phyloP scores from a whole-genome alignment of 1,140 invertebrate genomes.

The Sweltsa coloradensis region DNA sequence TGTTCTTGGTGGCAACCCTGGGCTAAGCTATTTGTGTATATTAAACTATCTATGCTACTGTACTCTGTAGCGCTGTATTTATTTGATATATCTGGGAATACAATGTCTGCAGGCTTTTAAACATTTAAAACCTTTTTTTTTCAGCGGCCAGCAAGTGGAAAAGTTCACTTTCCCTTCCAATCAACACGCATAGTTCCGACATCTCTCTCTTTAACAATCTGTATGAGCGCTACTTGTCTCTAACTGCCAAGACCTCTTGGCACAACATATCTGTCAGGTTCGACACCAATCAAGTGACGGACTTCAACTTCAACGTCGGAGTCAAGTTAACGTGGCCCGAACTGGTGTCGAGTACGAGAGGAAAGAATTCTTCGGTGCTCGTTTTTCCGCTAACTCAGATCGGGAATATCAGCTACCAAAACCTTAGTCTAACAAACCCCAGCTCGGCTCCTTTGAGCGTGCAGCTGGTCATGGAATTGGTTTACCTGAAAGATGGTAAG shows the following conservation, averaged over 20 bases:
- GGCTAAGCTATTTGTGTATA: too few relatives aligned
- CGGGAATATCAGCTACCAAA: conserved; percentile 55
- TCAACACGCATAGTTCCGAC: conserved; percentile 46
- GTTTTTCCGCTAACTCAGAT: conserved; percentile 73
- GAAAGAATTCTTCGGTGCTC: too few relatives aligned
- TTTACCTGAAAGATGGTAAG: conserved; percentile 27
- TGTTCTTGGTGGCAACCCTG: too few relatives aligned
- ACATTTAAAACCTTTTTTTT: too few relatives aligned
- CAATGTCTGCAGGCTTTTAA: too few relatives aligned
- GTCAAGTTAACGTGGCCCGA: conserved; percentile 6
- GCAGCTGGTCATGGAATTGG: conserved; percentile 47
- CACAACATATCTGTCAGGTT: too few relatives aligned
- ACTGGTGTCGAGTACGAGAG: conserved; percentile 28
- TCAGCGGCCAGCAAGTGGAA: conserved; percentile 55
- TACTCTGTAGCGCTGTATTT: too few relatives aligned
- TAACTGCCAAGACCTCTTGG: too few relatives aligned
- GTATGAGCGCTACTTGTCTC: conserved; percentile 40
- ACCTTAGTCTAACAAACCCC: conserved; percentile 47
- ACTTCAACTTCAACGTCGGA: too few relatives aligned
- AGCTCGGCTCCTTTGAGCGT: conserved; percentile 40
- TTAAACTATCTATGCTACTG: too few relatives aligned
- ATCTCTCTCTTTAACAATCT: conserved; percentile 42
- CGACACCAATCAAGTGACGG: too few relatives aligned
- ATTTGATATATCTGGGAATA: too few relatives aligned
- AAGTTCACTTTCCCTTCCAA: conserved; percentile 49